These are phyloP conservation scores for Labeo rohita DNA, from an alignment of 2,113 vertebrate species.

Conservation along the genomic window DNA sequence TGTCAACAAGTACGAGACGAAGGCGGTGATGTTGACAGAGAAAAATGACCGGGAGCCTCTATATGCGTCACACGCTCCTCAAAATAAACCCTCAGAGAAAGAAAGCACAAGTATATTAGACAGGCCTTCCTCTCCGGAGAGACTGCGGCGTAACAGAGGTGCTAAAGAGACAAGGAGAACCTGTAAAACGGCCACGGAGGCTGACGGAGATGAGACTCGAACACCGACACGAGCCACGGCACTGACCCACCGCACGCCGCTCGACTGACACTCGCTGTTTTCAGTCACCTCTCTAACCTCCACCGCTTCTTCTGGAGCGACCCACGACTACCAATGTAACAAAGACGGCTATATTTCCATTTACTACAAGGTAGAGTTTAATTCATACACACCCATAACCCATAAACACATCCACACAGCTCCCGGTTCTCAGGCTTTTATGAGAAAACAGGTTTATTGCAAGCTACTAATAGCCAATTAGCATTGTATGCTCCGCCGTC, in stretches of 20 bases:
- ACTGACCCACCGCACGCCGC: neutral
- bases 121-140: conserved; percentile 3
- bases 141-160: neutral
- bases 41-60: conserved; percentile 45
- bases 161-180: neutral
- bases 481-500: conserved; percentile 68
- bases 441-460: conserved; percentile 35
- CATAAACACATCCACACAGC: conserved; percentile 36
- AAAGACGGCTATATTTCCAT: neutral
- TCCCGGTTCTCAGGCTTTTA: conserved; percentile 24
- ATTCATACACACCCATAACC: conserved; percentile 25
- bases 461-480: conserved; percentile 70
- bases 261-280: neutral
- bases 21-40: conserved; percentile 44
- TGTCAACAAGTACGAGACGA: conserved; percentile 37
- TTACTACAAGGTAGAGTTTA: neutral
- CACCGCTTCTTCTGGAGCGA: neutral
- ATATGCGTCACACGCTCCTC: conserved; percentile 53
- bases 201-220: too few relatives aligned
- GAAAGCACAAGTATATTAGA: conserved; percentile 49
- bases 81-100: conserved; percentile 54
- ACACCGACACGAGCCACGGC: neutral
- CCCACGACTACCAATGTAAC: neutral
- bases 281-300: neutral
- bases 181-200: neutral